Conservation (phyloP, 1,140 invertebrate genomes). For the Apis laboriosa region DNA sequence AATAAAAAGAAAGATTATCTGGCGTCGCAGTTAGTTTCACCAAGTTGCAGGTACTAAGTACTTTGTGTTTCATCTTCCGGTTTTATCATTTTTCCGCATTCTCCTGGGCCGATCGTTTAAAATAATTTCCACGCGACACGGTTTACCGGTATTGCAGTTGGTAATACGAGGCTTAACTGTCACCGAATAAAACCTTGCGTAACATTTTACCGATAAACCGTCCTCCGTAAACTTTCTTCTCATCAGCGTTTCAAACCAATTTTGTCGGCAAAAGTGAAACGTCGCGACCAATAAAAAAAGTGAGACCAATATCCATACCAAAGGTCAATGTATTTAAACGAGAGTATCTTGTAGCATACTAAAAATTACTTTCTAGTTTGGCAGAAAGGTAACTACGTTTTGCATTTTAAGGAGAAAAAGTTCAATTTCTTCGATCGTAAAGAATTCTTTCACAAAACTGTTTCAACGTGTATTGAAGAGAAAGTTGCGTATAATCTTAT, state of each 20-base stretch:
- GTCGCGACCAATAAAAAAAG: not conserved
- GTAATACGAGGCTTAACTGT: not conserved
- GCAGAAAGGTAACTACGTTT: not conserved
- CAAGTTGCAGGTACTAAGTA: not conserved
- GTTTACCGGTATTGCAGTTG: not conserved
- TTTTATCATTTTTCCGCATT: constrained; percentile 22
- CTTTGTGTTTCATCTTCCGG: constrained; percentile 7
- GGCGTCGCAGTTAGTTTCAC: constrained; percentile 15
- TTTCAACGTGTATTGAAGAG: not conserved
- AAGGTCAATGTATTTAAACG: constrained; percentile 15
- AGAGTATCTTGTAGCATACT: not conserved
- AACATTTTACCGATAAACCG: not conserved
- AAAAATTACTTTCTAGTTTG: constrained; percentile 35
- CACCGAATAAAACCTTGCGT: constrained; percentile 3
- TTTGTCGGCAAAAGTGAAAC: constrained; percentile 41
- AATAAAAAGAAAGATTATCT: constrained; percentile 42
- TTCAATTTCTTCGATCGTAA: constrained; percentile 28
- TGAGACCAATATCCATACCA: not conserved
- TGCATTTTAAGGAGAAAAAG: constrained; percentile 33
- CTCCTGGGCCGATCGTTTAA: not conserved
- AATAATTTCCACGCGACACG: not conserved
- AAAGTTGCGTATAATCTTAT: constrained; percentile 26
- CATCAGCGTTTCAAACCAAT: not conserved
- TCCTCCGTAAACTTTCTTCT: constrained; percentile 6
- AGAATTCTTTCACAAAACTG: not conserved